Percentiles rank a stretch among this genome's conserved stretches.
Conservation (phyloP, 2,113 vertebrate species). For the Leucopsar rothschildi region DNA sequence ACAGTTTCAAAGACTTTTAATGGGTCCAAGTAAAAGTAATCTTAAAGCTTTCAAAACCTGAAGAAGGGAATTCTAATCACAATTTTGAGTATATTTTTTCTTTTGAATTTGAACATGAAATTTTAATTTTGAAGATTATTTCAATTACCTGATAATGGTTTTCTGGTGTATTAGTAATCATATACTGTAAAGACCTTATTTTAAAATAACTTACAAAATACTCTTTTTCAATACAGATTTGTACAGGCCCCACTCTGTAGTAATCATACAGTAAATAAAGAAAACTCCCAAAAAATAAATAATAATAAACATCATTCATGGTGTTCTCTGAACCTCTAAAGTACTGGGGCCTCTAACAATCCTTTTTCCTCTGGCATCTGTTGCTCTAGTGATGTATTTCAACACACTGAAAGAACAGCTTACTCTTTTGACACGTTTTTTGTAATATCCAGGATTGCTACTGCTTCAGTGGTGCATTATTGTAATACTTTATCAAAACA, state of each 20-base stretch:
- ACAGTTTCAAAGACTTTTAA: neutral
- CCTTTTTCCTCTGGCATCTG: constrained; percentile 28
- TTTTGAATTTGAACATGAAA: neutral
- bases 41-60: neutral
- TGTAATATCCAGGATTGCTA: neutral
- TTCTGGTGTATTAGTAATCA: neutral
- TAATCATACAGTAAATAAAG: neutral
- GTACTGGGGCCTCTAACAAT: neutral
- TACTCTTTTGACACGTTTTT: neutral
- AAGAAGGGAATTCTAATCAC: neutral
- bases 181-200: neutral
- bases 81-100: neutral
- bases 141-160: neutral
- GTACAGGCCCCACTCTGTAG: neutral
- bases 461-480: constrained; percentile 13
- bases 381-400: constrained; percentile 36
- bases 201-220: neutral
- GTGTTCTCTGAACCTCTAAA: constrained; percentile 6
- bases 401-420: neutral
- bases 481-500: constrained; percentile 51
- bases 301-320: constrained; percentile 19
- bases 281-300: constrained; percentile 14
- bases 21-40: neutral
- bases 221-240: neutral
- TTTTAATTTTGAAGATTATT: neutral